Conservation (phyloP, 2,888 invertebrate species). For the Ormyrus thymus region DNA sequence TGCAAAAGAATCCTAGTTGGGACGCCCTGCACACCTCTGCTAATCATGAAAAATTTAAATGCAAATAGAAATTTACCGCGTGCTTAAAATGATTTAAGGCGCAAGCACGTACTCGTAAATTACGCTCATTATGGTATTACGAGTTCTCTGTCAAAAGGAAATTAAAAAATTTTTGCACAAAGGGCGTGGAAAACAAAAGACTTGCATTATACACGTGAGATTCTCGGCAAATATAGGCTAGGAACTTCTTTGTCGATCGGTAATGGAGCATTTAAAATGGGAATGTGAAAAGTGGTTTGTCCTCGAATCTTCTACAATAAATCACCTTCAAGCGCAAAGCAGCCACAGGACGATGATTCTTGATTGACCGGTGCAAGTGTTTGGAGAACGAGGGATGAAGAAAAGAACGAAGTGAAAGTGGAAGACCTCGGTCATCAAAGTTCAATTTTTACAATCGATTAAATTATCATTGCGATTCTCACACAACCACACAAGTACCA, state of each 20-base stretch:
- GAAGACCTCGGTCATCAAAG: conserved; percentile 10
- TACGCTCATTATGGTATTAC: too few relatives aligned
- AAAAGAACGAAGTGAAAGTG: conserved; percentile 16
- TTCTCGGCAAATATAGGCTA: too few relatives aligned
- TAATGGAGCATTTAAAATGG: neutral
- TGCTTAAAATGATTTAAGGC: too few relatives aligned
- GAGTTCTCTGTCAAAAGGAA: too few relatives aligned
- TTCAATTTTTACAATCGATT: neutral
- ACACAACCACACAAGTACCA: too few relatives aligned
- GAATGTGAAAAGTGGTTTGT: neutral
- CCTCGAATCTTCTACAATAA: neutral
- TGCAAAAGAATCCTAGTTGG: too few relatives aligned
- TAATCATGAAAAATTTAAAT: too few relatives aligned
- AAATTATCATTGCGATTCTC: neutral
- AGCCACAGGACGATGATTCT: neutral
- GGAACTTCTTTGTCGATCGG: neutral
- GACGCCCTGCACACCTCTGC: too few relatives aligned
- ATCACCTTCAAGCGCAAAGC: neutral
- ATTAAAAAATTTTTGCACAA: too few relatives aligned
- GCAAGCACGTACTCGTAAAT: too few relatives aligned
- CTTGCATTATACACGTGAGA: neutral
- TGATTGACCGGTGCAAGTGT: neutral
- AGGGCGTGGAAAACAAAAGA: too few relatives aligned
- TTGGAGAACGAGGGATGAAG: conserved; percentile 7
- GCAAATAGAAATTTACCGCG: too few relatives aligned